phyloP scores from a whole-genome alignment of 2,113 vertebrate genomes.

The Ptyas mucosa region DNA sequence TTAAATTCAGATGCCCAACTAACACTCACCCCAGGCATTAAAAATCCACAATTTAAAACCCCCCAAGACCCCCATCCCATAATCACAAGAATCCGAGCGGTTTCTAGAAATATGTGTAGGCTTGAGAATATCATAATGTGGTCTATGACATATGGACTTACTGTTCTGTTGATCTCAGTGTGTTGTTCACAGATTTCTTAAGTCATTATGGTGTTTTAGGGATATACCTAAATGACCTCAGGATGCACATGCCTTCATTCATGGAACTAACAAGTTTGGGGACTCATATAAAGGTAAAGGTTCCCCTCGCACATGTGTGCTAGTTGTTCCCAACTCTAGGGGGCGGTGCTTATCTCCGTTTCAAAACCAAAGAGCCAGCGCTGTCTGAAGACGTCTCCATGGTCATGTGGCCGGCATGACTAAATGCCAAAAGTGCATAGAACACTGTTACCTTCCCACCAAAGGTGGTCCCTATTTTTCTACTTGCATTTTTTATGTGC shows the following conservation, averaged over 20 bases:
- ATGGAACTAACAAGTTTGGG: neutral
- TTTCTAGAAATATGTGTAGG: neutral
- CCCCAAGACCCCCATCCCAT: neutral
- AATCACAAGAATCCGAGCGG: neutral
- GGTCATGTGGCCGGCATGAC: no score
- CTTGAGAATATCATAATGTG: neutral
- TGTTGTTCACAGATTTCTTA: neutral
- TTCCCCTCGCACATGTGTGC: no score
- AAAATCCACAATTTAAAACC: neutral
- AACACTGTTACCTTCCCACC: no score
- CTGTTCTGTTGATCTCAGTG: neutral
- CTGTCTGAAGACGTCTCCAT: no score
- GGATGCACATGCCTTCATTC: neutral
- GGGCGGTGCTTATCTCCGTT: no score
- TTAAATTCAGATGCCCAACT: neutral
- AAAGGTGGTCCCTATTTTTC: no score
- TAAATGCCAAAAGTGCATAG: no score
- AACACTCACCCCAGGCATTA: neutral
- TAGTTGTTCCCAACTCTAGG: no score
- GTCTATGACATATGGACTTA: no score
- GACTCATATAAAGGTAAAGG: neutral
- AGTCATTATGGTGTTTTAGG: neutral
- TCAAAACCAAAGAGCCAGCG: no score
- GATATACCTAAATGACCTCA: neutral
- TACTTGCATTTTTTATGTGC: no score